Conservation (phyloP, 2,113 vertebrate species). For the Malurus alboscapulatus region DNA sequence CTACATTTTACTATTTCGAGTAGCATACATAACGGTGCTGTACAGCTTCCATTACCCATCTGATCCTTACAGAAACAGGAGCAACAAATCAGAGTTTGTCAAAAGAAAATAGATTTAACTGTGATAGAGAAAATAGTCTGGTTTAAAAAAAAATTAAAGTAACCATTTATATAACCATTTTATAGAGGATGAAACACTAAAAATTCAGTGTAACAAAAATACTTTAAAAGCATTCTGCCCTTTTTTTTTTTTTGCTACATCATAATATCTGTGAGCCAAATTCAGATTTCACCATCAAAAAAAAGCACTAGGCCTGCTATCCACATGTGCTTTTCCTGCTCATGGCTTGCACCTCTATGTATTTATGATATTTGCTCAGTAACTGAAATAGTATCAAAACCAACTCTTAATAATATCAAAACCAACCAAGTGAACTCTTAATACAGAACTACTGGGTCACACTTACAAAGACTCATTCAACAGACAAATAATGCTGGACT, state of each 20-base stretch:
- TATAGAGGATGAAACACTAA: background rate
- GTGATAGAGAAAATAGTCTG: background rate
- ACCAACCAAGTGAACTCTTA: background rate
- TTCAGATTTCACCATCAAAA: background rate
- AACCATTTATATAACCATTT: background rate
- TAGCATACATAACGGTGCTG: conserved; percentile 58
- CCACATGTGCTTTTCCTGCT: background rate
- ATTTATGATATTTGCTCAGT: background rate
- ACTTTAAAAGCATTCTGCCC: background rate
- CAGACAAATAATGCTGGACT: background rate
- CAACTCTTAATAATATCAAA: background rate
- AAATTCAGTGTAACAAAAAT: background rate
- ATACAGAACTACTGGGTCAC: background rate
- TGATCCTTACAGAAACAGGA: conserved; percentile 40
- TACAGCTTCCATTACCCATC: conserved; percentile 47
- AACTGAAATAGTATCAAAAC: background rate
- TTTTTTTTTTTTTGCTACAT: background rate
- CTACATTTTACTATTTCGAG: conserved; percentile 17
- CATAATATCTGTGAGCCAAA: background rate
- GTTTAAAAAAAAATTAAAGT: background rate
- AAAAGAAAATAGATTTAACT: background rate
- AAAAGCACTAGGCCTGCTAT: background rate
- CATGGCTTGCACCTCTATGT: background rate
- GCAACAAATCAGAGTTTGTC: background rate
- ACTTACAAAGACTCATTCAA: background rate